Percentiles rank a stretch among this genome's conserved stretches.
phyloP scores from a whole-genome alignment of 2,797 vertebrate genomes.

The Ciconia nigra region DNA sequence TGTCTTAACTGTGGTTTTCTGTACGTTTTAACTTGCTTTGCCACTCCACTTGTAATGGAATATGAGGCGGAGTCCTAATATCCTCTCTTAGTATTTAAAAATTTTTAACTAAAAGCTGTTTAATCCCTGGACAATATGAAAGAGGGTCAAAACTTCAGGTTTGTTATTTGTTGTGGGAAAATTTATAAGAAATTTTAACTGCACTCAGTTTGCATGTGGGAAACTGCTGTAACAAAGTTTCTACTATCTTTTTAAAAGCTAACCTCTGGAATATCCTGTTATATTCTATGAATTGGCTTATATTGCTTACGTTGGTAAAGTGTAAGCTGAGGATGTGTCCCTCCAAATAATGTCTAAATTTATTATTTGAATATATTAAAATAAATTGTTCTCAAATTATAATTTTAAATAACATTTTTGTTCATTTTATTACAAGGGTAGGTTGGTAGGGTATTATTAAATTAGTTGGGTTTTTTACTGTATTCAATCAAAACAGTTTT shows the following conservation, averaged over 20 bases:
- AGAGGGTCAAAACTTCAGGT: background rate
- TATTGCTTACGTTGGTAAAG: background rate
- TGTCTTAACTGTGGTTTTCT: background rate
- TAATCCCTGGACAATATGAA: background rate
- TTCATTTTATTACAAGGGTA: background rate
- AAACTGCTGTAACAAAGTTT: background rate
- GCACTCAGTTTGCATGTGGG: background rate
- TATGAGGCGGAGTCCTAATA: background rate
- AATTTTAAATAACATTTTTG: background rate
- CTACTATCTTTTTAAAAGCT: background rate
- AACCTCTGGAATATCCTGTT: background rate
- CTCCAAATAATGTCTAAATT: background rate
- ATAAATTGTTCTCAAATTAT: background rate
- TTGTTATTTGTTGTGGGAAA: background rate
- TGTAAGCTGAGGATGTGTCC: background rate
- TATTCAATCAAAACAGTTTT: background rate
- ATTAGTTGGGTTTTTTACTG: background rate
- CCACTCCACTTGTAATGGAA: background rate
- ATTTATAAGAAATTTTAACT: background rate
- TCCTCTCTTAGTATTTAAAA: background rate
- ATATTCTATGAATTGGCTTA: background rate
- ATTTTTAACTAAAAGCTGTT: background rate
- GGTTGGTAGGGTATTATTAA: background rate
- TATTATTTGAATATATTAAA: background rate
- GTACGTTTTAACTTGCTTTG: background rate